A percentile compares a stretch with the other conserved stretches of the same genome.
These are phyloP conservation scores for Pristionchus entomophagus DNA, from an alignment of 2,888 invertebrate genomes.

Conservation along the genomic window DNA sequence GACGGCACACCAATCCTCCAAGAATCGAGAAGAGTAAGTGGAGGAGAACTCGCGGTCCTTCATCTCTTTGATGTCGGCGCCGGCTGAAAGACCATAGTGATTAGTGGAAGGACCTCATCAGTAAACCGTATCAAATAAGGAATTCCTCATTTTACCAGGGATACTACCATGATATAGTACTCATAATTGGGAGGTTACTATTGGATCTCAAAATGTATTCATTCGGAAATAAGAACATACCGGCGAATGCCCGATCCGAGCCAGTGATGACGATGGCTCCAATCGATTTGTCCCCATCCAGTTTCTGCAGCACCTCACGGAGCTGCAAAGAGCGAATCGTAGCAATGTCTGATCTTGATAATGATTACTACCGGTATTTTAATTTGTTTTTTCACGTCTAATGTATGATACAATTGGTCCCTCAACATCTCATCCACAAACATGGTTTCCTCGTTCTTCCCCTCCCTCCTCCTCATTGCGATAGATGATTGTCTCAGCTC, in stretches of 20 bases:
- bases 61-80: slow-evolving; percentile 93
- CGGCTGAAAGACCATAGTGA: no score
- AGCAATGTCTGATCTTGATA: no score
- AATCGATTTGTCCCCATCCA: slow-evolving; percentile 84
- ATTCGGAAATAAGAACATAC: no score
- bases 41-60: slow-evolving; percentile 64
- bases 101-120: neutral
- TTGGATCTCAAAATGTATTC: neutral
- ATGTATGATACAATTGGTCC: neutral
- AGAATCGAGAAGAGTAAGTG: slow-evolving; percentile 82
- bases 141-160: no score
- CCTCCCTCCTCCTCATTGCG: no score
- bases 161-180: no score
- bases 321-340: slow-evolving; percentile 60
- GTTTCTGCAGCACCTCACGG: slow-evolving; percentile 79
- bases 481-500: neutral
- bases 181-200: no score
- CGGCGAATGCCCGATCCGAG: slow-evolving; percentile 84
- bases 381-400: neutral
- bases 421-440: neutral
- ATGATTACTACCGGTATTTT: neutral
- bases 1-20: slow-evolving; percentile 88
- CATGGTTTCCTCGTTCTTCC: neutral
- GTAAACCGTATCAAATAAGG: neutral
- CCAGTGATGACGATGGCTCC: slow-evolving; percentile 93